A percentile compares a stretch with the other conserved stretches of the same genome.
phyloP scores from a whole-genome alignment of 2,113 vertebrate species.

The Chamaea fasciata region DNA sequence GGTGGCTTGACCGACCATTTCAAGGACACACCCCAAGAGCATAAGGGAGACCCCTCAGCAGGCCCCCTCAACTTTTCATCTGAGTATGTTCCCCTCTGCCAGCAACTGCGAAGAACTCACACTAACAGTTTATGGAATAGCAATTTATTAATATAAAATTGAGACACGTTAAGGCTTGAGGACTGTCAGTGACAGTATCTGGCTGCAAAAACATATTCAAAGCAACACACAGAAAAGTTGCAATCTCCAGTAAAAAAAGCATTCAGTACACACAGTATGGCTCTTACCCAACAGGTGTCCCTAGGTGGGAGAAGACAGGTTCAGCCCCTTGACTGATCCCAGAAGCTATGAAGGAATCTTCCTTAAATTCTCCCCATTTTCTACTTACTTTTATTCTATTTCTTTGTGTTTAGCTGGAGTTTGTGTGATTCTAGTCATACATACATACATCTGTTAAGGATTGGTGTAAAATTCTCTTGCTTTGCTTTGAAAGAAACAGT shows the following conservation, averaged over 20 bases:
- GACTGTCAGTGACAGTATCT: not conserved
- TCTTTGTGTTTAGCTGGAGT: not conserved
- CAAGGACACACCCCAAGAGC: not conserved
- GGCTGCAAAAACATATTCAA: not conserved
- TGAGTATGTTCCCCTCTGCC: not conserved
- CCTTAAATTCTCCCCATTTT: not conserved
- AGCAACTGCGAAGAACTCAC: not conserved
- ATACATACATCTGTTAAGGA: fast-evolving
- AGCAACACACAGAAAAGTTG: not conserved
- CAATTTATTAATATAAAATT: not conserved
- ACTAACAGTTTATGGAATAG: not conserved
- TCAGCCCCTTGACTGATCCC: not conserved
- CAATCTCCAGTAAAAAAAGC: not conserved
- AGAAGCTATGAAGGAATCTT: not conserved
- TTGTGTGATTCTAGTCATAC: not conserved
- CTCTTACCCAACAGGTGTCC: not conserved
- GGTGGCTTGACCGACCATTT: not conserved
- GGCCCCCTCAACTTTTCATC: not conserved
- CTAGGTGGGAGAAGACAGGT: not conserved
- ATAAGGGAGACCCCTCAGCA: not conserved
- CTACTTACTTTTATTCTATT: not conserved
- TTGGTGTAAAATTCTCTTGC: too few species aligned
- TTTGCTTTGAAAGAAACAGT: not conserved
- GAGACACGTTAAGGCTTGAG: fast-evolving
- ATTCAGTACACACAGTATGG: not conserved